Evolutionary conservation across 2,797 vertebrate species (phyloP), one percentile per base, ranked within the genome.

Genomic region (Parauchenoglanis ngamensis): DNA sequence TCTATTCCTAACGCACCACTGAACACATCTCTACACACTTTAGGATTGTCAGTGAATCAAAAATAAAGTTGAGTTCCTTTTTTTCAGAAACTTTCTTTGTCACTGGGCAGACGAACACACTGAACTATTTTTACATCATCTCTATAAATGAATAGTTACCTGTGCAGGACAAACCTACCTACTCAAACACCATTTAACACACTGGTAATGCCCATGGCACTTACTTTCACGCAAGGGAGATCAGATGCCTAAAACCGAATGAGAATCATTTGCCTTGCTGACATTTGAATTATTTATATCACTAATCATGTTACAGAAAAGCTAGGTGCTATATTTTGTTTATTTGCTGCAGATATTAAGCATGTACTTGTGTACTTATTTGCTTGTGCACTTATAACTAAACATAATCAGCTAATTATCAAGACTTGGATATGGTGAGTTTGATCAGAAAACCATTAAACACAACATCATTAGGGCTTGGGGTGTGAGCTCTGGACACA

Each of bases 1-100:
- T 86, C 73, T 83, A 84, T 89, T 89, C 73, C 63, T 73, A 83
- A 86, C 73, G 68, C 88, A 73, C 68, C 28, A 31, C 49, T 82
- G 56, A 63, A 49, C 44, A 23, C 72, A 70, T 87, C 86, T 75
- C 68, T 61, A 40, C 35, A n/a, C 57, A 46, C 79, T 75, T 49
- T 63, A 61, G 52, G n/a, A 25, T 78, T 40, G 68, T 82, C 68
- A 65, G 57, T 86, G 67, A 49, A 81, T 86, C 75, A 87, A 83
- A 86, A 83, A 82, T 81, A 86, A 40, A 70, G 77, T 49, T 49
- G 40, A 73, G 78, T 40, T 54, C 65, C 7, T 82, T 82, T 46
- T 4, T 12, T 28, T 8, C 12, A 49, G 31, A 70, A 59, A 57
- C 15, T 13, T 73, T 87, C 78, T 72, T 72, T 35, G 68, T 54